Conservation (phyloP, 2,113 vertebrate genomes). For the Alethe diademata region DNA sequence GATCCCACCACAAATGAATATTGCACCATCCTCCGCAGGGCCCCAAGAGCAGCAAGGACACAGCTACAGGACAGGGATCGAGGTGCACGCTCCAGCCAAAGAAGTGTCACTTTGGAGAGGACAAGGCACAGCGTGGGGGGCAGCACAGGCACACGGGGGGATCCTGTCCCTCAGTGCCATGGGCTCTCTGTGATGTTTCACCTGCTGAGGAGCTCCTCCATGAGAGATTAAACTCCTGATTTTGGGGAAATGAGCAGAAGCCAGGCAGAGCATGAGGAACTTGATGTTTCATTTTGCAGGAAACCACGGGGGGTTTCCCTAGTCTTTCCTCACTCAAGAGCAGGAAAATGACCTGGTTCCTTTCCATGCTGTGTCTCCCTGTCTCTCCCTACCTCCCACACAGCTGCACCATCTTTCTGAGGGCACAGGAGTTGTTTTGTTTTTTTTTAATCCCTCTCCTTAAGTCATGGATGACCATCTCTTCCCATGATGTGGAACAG, state of each 20-base stretch:
- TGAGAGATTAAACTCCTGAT: accelerated
- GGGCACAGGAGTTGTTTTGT: not conserved
- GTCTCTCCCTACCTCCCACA: not conserved
- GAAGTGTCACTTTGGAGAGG: accelerated
- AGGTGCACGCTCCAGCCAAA: accelerated
- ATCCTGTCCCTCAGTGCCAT: not conserved
- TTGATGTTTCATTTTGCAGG: not conserved
- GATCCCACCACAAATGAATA: not conserved
- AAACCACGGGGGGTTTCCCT: not conserved
- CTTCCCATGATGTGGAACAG: not conserved
- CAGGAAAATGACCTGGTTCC: not conserved
- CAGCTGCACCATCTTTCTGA: not conserved
- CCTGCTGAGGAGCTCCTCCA: not conserved
- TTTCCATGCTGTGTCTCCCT: not conserved
- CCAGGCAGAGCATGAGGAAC: not conserved
- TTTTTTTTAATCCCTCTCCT: not conserved
- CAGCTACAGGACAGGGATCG: accelerated
- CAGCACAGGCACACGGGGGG: accelerated
- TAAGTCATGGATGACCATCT: not conserved
- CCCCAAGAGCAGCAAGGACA: not conserved
- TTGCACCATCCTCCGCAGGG: not conserved
- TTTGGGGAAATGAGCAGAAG: not conserved
- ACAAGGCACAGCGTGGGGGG: accelerated
- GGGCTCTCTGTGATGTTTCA: not conserved
- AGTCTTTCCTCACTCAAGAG: not conserved